Percentiles rank a stretch among this genome's conserved stretches.
These are phyloP conservation scores for Apostichopus leukothele DNA, from an alignment of 53 echinoderm and acorn worm species.

Conservation along the genomic window DNA sequence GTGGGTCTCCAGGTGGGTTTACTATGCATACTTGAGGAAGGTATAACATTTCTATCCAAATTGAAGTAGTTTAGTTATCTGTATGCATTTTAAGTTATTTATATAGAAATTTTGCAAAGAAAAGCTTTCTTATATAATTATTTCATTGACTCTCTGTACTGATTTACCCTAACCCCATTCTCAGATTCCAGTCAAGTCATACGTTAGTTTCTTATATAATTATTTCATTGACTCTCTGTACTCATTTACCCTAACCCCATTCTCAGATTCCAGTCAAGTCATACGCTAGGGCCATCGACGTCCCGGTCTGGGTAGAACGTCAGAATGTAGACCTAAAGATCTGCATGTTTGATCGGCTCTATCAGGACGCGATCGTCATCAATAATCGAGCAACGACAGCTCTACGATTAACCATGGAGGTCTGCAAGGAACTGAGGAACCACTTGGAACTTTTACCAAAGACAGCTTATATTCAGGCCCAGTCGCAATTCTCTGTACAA, in stretches of 20 bases:
- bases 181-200: slow-evolving; percentile 73
- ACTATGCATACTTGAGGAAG: too few relatives aligned
- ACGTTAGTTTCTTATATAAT: slow-evolving; percentile 31
- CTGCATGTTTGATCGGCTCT: slow-evolving; percentile 96
- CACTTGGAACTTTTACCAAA: slow-evolving; percentile 95
- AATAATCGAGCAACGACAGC: slow-evolving; percentile 96
- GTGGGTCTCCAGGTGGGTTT: too few relatives aligned
- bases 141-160: too few relatives aligned
- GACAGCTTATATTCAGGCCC: slow-evolving; percentile 99
- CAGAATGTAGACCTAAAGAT: slow-evolving; percentile 93
- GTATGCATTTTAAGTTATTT: too few relatives aligned
- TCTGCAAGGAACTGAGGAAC: slow-evolving; percentile 84
- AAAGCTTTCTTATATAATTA: too few relatives aligned
- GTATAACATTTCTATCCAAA: too few relatives aligned
- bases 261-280: slow-evolving; percentile 73
- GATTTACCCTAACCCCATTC: too few relatives aligned
- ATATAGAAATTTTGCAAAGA: too few relatives aligned
- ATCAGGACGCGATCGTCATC: slow-evolving; percentile 93
- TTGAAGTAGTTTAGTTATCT: too few relatives aligned
- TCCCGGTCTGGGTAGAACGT: slow-evolving; percentile 95
- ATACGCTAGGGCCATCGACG: slow-evolving; percentile 83
- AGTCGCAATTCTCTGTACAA: slow-evolving; percentile 97
- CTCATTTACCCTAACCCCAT: too few relatives aligned
- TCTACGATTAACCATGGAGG: slow-evolving; percentile 86
- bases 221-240: too few relatives aligned